Evolutionary conservation across 2,888 invertebrate species (phyloP).

Genomic region (Enchytraeus crypticus): DNA sequence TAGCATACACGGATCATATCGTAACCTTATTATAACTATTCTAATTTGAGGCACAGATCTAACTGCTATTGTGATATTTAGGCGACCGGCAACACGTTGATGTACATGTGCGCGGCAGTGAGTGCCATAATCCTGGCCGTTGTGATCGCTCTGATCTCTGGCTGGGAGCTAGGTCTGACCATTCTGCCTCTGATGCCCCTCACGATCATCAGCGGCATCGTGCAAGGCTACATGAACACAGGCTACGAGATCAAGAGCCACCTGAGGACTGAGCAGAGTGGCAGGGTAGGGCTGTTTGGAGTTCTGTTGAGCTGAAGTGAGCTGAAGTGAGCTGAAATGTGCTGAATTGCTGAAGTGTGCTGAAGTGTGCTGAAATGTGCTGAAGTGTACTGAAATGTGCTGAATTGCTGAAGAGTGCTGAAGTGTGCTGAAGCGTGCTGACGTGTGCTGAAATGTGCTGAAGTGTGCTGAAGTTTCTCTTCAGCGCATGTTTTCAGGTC

Average conservation of each 20-base stretch:
- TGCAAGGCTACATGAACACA: slow-evolving; percentile 28
- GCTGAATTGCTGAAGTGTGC: no score
- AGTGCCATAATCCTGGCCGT: slow-evolving; percentile 39
- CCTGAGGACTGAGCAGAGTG: slow-evolving; percentile 14
- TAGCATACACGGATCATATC: no score
- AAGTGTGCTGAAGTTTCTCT: no score
- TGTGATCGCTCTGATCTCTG: slow-evolving; percentile 50
- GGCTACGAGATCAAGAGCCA: slow-evolving; percentile 20
- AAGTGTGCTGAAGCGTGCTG: no score
- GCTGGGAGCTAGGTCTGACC: slow-evolving; percentile 55
- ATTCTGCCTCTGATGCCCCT: slow-evolving; percentile 54
- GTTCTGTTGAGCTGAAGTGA: no score
- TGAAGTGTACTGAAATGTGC: no score
- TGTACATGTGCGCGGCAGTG: slow-evolving; percentile 43
- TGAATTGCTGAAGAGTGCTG: no score
- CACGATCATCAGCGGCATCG: slow-evolving; percentile 42
- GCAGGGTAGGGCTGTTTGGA: slow-evolving; percentile 4
- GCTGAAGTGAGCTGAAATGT: no score
- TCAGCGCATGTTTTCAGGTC: no score
- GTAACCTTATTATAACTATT: no score
- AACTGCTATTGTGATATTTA: slow-evolving; percentile 29
- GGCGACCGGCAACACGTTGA: slow-evolving; percentile 50
- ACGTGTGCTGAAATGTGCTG: no score
- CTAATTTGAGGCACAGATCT: no score
- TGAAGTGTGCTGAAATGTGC: not conserved